Evolutionary conservation across 2,797 vertebrate genomes (phyloP).

Genomic region (Phrynocephalus forsythii): DNA sequence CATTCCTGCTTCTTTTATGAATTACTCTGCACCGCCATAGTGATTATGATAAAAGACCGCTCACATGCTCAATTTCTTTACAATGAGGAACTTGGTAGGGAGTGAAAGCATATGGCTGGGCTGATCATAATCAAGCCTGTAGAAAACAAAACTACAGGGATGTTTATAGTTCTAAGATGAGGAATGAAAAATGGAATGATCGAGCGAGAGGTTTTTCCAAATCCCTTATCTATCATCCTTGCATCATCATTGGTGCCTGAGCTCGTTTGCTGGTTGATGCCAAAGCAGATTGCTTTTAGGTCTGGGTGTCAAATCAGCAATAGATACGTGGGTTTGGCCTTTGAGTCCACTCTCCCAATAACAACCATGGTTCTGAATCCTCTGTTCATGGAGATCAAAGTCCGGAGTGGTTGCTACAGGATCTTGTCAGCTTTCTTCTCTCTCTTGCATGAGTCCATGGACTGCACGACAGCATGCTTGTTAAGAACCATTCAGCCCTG

Average conservation of each 20-base stretch:
- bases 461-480: neutral
- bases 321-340: slow-evolving; percentile 24
- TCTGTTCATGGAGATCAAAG: neutral
- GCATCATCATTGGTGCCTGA: slow-evolving; percentile 36
- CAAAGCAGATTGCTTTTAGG: slow-evolving; percentile 27
- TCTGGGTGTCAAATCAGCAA: slow-evolving; percentile 23
- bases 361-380: neutral
- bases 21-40: slow-evolving; percentile 72
- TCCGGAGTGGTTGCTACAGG: neutral
- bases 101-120: slow-evolving; percentile 59
- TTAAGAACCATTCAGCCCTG: too few species aligned
- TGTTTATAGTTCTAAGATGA: slow-evolving; percentile 61
- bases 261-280: slow-evolving; percentile 4
- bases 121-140: slow-evolving; percentile 68
- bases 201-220: slow-evolving; percentile 59
- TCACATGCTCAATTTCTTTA: slow-evolving; percentile 81
- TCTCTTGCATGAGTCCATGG: neutral
- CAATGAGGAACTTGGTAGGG: slow-evolving; percentile 71
- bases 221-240: slow-evolving; percentile 48
- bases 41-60: slow-evolving; percentile 82
- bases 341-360: neutral
- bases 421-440: neutral
- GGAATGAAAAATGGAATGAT: slow-evolving; percentile 24
- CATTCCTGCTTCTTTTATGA: slow-evolving; percentile 80
- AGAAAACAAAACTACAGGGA: slow-evolving; percentile 53